phyloP scores from a whole-genome alignment of 2,888 invertebrate genomes.

The Hirtodrosophila alboralis region DNA sequence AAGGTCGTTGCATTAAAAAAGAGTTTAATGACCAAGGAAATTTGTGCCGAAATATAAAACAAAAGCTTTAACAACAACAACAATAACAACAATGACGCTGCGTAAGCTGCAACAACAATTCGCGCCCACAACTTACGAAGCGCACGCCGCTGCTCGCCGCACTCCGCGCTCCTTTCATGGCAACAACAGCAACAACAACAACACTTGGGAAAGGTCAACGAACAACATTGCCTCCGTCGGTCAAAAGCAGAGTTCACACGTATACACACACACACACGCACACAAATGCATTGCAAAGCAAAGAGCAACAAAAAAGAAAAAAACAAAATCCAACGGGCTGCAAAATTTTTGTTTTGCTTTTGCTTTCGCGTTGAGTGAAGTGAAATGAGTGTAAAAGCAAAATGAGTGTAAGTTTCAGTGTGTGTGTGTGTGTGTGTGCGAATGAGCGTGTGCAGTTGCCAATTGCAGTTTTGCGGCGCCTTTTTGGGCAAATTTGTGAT shows the following conservation, averaged over 20 bases:
- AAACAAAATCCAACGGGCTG: slow-evolving; percentile 54
- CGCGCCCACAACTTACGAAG: slow-evolving; percentile 24
- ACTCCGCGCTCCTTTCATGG: slow-evolving; percentile 68
- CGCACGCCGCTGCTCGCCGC: no score
- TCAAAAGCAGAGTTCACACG: slow-evolving; percentile 79
- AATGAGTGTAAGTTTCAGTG: slow-evolving; percentile 18
- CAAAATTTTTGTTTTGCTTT: slow-evolving; percentile 71
- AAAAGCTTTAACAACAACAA: slow-evolving; percentile 50
- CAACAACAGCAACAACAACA: slow-evolving; percentile 46
- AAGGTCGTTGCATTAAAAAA: slow-evolving; percentile 77
- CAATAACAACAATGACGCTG: slow-evolving; percentile 30
- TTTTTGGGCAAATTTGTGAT: slow-evolving; percentile 61
- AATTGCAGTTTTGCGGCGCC: slow-evolving; percentile 36
- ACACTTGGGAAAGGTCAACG: slow-evolving; percentile 75
- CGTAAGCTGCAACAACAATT: slow-evolving; percentile 26
- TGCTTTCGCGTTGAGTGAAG: slow-evolving; percentile 73
- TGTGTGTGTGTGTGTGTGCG: slow-evolving; percentile 8
- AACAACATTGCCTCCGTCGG: slow-evolving; percentile 78
- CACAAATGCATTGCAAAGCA: slow-evolving; percentile 33
- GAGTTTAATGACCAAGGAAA: slow-evolving; percentile 78
- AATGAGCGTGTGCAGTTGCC: slow-evolving; percentile 2
- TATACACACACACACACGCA: slow-evolving; percentile 42
- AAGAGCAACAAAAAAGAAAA: slow-evolving; percentile 43
- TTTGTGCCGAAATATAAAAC: slow-evolving; percentile 74
- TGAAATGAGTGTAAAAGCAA: slow-evolving; percentile 48